Percentiles rank a stretch among this genome's conserved stretches.
Evolutionary conservation across 2,113 vertebrate genomes (phyloP).

Genomic region (Leptobrachium leishanense): DNA sequence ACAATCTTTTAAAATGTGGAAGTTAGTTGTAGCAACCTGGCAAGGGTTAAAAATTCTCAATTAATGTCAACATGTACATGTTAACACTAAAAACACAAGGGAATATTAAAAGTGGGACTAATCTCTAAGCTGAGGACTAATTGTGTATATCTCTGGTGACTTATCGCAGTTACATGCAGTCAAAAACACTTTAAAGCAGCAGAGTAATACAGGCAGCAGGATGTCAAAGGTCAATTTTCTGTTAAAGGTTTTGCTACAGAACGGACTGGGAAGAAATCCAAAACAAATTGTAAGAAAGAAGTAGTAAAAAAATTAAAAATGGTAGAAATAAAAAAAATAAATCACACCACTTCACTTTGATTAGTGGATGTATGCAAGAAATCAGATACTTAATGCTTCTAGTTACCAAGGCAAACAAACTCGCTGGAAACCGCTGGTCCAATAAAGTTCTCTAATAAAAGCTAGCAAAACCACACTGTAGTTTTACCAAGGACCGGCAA

Average conservation of each 20-base stretch:
- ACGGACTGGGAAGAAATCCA: conserved; percentile 42
- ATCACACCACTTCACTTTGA: conserved; percentile 29
- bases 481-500: conserved; percentile 33
- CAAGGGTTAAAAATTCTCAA: not conserved
- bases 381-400: conserved; percentile 43
- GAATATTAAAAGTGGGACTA: not conserved
- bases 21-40: not conserved
- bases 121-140: conserved; percentile 19
- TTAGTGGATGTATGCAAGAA: conserved; percentile 43
- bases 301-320: conserved; percentile 42
- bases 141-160: conserved; percentile 17
- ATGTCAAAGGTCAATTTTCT: conserved; percentile 40
- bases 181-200: not conserved
- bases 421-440: conserved; percentile 38
- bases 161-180: not conserved
- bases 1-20: not conserved
- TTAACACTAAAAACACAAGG: not conserved
- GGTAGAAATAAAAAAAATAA: conserved; percentile 24
- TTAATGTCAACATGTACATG: not conserved
- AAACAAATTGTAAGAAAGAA: conserved; percentile 43
- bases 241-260: conserved; percentile 28
- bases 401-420: conserved; percentile 45
- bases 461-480: conserved; percentile 20
- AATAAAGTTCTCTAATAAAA: conserved; percentile 40
- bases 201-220: conserved; percentile 25